Evolutionary conservation across 2,888 invertebrate species (phyloP), one percentile per base, ranked within the genome.

Genomic region (Cheilosia vernalis): DNA sequence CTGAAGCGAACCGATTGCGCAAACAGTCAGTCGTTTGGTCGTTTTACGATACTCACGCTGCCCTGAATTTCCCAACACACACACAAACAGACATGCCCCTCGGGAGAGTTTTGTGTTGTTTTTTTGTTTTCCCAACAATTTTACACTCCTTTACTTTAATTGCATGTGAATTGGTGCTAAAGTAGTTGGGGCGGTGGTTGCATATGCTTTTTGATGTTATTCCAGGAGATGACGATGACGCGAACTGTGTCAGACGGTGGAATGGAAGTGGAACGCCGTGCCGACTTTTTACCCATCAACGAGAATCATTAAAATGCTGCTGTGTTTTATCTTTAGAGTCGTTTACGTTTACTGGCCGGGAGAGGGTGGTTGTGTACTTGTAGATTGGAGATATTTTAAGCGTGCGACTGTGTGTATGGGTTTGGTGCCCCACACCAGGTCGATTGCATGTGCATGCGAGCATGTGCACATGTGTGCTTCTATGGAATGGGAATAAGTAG

Each of bases 301-400:
- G 37, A 44, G 33, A 67, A 56, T 69, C 66, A 81, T 85, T 85
- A 81, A 84, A 79, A 69, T 80, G 76, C 51, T 73, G 40, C 53
- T 69, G 47, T 63, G 24, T 42, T 44, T 37, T 64, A 60, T 61
- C n/a, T 33, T 33, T 63, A 40, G 51, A 40, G 53, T 19, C 55
- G 61, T 58, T 49, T 55, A 9, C 10, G 15, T 30, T 15, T 15
- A 51, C 51, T 51, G 21, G 4, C 13, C 10, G 21, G 24, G 24
- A 21, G 51, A 49, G 49, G 51, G 19, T 21, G 24, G 51, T 5
- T 51, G 49, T 4, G 24, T 21, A 15, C 9, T 17, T 7, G 17
- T 47, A 10, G 9, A 13, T 13, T 37, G 37, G 37, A 37, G 37
- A 13, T 37, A 37, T 37, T 37, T 37, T 37, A 37, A 37, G 37